phyloP scores from a whole-genome alignment of 2,888 invertebrate species.

The Eurois occulta region DNA sequence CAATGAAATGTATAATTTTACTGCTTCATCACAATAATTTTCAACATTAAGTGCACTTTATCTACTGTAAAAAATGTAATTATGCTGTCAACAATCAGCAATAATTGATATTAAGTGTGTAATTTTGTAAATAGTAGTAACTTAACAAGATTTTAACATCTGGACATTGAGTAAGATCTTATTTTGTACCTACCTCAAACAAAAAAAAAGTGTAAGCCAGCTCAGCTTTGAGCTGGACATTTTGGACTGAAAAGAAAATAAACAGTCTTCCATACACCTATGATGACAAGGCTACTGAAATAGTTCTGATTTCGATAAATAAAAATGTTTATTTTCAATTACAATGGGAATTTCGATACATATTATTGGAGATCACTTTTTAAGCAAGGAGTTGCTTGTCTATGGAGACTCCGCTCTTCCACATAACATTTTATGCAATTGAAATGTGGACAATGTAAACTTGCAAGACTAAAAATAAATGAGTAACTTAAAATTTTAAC shows the following conservation, averaged over 20 bases:
- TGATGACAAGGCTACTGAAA: constrained; percentile 20
- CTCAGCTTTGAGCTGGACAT: neutral
- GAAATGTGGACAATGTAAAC: too few relatives aligned
- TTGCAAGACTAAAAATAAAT: too few relatives aligned
- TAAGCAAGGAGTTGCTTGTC: too few relatives aligned
- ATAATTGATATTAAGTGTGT: neutral
- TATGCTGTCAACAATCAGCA: neutral
- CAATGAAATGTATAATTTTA: neutral
- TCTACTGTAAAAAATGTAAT: neutral
- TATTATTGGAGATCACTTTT: too few relatives aligned
- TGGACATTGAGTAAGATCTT: neutral
- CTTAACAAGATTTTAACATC: neutral
- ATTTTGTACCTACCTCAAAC: neutral
- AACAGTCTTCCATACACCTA: neutral
- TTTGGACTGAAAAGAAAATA: constrained; percentile 8
- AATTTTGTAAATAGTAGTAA: neutral
- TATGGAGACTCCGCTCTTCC: too few relatives aligned
- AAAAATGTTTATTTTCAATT: too few relatives aligned
- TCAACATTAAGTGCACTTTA: neutral
- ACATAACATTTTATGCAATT: too few relatives aligned
- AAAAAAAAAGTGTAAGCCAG: neutral
- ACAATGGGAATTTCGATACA: too few relatives aligned
- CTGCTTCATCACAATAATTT: neutral
- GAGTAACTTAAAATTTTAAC: too few relatives aligned
- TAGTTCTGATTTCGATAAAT: constrained; percentile 17